Conservation (phyloP, 2,113 vertebrate species). For the Clarias batrachus region DNA sequence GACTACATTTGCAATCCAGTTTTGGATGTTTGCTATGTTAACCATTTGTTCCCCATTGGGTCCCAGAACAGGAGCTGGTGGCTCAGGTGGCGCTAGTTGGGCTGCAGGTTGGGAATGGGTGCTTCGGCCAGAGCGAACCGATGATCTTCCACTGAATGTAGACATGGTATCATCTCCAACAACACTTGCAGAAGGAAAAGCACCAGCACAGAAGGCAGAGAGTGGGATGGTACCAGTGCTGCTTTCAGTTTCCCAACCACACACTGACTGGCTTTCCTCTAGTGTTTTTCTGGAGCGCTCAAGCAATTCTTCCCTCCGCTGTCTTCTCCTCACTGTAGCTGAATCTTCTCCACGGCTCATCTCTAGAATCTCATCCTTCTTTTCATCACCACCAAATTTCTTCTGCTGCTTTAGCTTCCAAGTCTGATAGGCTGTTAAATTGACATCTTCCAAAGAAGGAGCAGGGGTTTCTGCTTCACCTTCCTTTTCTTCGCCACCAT, state of each 20-base stretch:
- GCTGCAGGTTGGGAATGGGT: slow-evolving; percentile 59
- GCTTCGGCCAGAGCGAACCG: slow-evolving; percentile 68
- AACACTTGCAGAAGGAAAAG: slow-evolving; percentile 55
- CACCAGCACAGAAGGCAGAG: slow-evolving; percentile 80
- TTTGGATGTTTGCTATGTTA: slow-evolving; percentile 88
- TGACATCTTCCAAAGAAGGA: slow-evolving; percentile 72
- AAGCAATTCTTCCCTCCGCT: slow-evolving; percentile 85
- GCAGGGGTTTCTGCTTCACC: slow-evolving; percentile 53
- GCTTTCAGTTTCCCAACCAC: slow-evolving; percentile 83
- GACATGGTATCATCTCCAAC: slow-evolving; percentile 79
- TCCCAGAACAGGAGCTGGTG: slow-evolving; percentile 69
- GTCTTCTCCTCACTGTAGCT: slow-evolving; percentile 77
- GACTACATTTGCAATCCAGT: slow-evolving; percentile 92
- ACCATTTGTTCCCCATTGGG: slow-evolving; percentile 82
- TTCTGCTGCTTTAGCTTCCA: slow-evolving; percentile 92
- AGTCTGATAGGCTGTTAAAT: slow-evolving; percentile 87
- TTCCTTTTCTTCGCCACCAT: slow-evolving; percentile 58
- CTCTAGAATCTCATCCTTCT: slow-evolving; percentile 81
- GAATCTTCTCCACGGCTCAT: slow-evolving; percentile 80
- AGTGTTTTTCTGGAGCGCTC: slow-evolving; percentile 84
- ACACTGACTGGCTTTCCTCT: slow-evolving; percentile 89
- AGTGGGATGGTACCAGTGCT: slow-evolving; percentile 82
- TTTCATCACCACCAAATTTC: slow-evolving; percentile 81
- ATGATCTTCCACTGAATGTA: slow-evolving; percentile 78
- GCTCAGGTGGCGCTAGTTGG: slow-evolving; percentile 67